phyloP scores from a whole-genome alignment of 2,888 invertebrate species.

The Dynastes tityus region DNA sequence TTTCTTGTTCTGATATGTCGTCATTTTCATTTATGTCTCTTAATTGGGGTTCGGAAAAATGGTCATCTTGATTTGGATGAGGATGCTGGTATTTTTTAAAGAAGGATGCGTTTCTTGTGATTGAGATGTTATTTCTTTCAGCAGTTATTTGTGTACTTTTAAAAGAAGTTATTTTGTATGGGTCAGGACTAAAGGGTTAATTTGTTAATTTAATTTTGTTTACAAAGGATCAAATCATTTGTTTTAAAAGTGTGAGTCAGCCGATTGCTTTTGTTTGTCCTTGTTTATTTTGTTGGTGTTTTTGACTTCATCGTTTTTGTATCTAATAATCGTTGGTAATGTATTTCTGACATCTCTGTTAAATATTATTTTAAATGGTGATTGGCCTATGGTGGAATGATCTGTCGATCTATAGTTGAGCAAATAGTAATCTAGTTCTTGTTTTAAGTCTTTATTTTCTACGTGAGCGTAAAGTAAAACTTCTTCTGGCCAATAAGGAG shows the following conservation, averaged over 20 bases:
- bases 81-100: too few relatives aligned
- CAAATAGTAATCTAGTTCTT: background rate
- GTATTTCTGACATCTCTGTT: too few relatives aligned
- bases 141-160: constrained; percentile 33
- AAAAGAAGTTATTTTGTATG: constrained; percentile 32
- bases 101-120: background rate
- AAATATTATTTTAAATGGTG: background rate
- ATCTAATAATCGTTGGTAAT: background rate
- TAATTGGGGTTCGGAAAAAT: too few relatives aligned
- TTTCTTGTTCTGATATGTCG: too few relatives aligned
- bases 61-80: too few relatives aligned
- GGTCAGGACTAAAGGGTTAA: constrained; percentile 34
- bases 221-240: constrained; percentile 14
- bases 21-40: too few relatives aligned
- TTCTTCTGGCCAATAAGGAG: too few relatives aligned
- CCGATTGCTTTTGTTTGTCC: constrained; percentile 20
- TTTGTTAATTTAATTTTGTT: constrained; percentile 30
- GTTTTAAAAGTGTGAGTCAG: constrained; percentile 29
- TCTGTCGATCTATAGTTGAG: constrained; percentile 36
- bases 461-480: too few relatives aligned
- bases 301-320: constrained; percentile 7
- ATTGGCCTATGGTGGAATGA: constrained; percentile 8
- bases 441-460: too few relatives aligned
- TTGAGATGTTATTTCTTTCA: constrained; percentile 12
- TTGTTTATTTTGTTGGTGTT: constrained; percentile 30